Base-by-base conservation (phyloP, 92 coral and sea anemone species). In the Paragorgia papillata region DNA sequence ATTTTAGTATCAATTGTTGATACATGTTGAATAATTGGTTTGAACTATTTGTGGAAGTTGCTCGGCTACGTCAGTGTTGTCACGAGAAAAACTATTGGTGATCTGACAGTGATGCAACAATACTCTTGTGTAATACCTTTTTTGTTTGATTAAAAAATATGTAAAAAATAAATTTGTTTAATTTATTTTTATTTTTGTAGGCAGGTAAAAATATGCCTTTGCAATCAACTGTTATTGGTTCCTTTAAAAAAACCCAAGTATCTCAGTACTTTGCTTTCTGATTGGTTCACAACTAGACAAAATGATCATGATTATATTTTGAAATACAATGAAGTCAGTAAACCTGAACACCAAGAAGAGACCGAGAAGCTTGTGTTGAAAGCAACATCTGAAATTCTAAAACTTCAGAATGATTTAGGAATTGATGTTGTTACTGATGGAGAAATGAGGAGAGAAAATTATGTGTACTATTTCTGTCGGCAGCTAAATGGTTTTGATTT, bases 381-480 rank as follows among this genome's bases (percentile, higher is more conserved):
- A 65, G 97, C 97, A 25, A 81, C 73, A 18, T 46, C 60, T 62
- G 90, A 92, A 51, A 77, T 76, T 9, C 39, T 88, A 26, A 61
- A 74, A 8, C 74, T 85, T 9, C 92, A 88, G 49, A 65, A 57
- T 3, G 81, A 76, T 2, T 65, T 86, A 39, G 92, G 92, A 57
- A 71, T 92, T 35, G 97, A 92, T 78, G 86, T 90, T 14, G 48
- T 88, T 18, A 92, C 96, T 13, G 97, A 92, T 75, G 97, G 97
- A 9, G 96, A 92, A 69, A 30, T 92, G 25, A 82, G 87, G 20
- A 66, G 97, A 35, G 97, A 92, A 49, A 83, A 73, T 48, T 90
- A 90, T 58, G 37, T 92, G 25, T 80, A 85, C 63, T 80, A 92
- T 62, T 90, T 88, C 59, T 92, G 92, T 46, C 92, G 97, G 50